These are phyloP conservation scores for Botia kubotai DNA, from an alignment of 2,797 vertebrate species.

Conservation along the genomic window DNA sequence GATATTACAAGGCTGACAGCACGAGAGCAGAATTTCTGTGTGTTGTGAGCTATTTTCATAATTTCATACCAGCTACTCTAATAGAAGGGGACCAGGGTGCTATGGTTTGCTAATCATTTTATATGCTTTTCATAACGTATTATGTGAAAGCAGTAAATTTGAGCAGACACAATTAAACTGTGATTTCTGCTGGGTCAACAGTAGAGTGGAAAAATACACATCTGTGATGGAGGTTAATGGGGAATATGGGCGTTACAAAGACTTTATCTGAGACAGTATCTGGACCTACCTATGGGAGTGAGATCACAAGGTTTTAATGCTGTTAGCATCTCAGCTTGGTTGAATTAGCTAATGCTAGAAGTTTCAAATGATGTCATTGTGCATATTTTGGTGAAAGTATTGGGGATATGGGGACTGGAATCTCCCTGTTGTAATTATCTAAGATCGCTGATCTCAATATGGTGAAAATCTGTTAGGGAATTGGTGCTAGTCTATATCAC, in stretches of 20 bases:
- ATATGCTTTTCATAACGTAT: slow-evolving; percentile 63
- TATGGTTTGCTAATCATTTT: slow-evolving; percentile 62
- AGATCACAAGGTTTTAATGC: slow-evolving; percentile 34
- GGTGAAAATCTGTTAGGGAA: background rate
- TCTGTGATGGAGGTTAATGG: slow-evolving; percentile 61
- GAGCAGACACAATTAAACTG: slow-evolving; percentile 62
- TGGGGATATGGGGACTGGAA: background rate
- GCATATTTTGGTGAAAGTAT: slow-evolving; percentile 6
- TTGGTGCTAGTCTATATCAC: no score
- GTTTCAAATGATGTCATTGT: background rate
- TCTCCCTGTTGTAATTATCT: slow-evolving; percentile 2
- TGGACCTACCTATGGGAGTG: slow-evolving; percentile 20
- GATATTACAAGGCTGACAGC: slow-evolving; percentile 51
- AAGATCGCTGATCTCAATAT: background rate
- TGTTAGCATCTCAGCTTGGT: slow-evolving; percentile 45
- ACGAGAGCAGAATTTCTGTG: slow-evolving; percentile 34
- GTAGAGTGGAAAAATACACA: slow-evolving; percentile 39
- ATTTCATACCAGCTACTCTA: slow-evolving; percentile 47
- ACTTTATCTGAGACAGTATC: slow-evolving; percentile 49
- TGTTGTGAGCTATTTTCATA: slow-evolving; percentile 54
- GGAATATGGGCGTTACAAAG: slow-evolving; percentile 59
- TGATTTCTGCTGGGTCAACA: slow-evolving; percentile 53
- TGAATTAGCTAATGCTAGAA: background rate
- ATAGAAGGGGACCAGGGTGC: slow-evolving; percentile 47
- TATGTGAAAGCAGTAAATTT: slow-evolving; percentile 60